A percentile compares a stretch with the other conserved stretches of the same genome.
phyloP scores from a whole-genome alignment of 2,888 invertebrate genomes.

The Apocheima hispidaria region DNA sequence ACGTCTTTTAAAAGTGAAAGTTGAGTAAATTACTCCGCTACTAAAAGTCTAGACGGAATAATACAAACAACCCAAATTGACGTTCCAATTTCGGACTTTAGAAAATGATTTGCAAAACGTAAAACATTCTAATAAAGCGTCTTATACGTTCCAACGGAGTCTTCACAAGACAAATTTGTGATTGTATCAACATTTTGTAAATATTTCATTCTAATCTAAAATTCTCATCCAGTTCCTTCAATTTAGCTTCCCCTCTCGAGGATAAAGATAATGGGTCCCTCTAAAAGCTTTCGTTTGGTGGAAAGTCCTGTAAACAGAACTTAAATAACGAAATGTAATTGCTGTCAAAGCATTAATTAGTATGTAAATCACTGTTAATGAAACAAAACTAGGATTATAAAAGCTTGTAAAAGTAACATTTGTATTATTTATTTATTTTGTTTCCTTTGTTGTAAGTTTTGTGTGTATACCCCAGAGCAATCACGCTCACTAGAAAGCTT shows the following conservation, averaged over 20 bases:
- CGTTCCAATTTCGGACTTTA: not conserved
- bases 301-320: conserved; percentile 11
- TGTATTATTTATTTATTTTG: too few species aligned
- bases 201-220: conserved; percentile 50
- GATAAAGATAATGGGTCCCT: conserved; percentile 29
- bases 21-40: too few species aligned
- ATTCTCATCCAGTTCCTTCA: conserved; percentile 50
- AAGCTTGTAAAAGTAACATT: too few species aligned
- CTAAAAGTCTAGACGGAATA: too few species aligned
- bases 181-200: conserved; percentile 55
- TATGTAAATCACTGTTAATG: conserved; percentile 16
- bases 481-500: too few species aligned
- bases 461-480: too few species aligned
- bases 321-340: conserved; percentile 20
- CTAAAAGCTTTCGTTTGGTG: conserved; percentile 34
- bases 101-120: not conserved
- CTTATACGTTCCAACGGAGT: conserved; percentile 42
- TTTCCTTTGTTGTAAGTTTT: too few species aligned
- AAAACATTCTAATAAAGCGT: conserved; percentile 5
- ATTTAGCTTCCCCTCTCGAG: conserved; percentile 37
- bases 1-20: too few species aligned
- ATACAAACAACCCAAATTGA: not conserved
- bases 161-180: conserved; percentile 46
- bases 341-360: conserved; percentile 15
- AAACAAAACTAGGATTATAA: conserved; percentile 3